Evolutionary conservation across 2,797 vertebrate species (phyloP), one percentile per base, ranked within the genome.

Genomic region (Graptemys geographica): DNA sequence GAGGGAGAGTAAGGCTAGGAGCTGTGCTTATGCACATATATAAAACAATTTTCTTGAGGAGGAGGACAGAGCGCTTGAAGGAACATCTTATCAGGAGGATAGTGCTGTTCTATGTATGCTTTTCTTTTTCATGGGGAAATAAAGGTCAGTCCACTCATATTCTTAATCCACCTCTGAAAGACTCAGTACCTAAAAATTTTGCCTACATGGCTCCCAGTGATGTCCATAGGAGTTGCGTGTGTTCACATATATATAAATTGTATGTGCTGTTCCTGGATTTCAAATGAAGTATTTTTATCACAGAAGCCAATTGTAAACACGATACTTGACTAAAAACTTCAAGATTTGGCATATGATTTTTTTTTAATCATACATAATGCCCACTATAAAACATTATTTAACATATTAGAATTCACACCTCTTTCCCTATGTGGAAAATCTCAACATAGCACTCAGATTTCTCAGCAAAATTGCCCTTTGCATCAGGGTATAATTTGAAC

Each of bases 311-410:
- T 52, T 33, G 12, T 4, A 41, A 55, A 6, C n/a, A 3, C 37
- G 41, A 37, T 23, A 37, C n/a, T 37, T 41, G 65, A 23, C 65
- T 72, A 37, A 37, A 21, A 21, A 51, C 51, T 4, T 3, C 91
- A 89, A 76, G 44, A 76, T 47, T 28, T 16, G 1, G 9, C 0
- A 0, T 51, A 9, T 27, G 1, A 2, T 56, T 37, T 41, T 72
- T 72, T 65, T n/a, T 72, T 11, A 41, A 44, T 44, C 44, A 8
- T 44, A 27, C 10, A 0, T 21, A 21, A 1, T 3, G 74, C 69
- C 52, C 25, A 69, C 59, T 27, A 78, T n/a, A 15, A 33, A 41
- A 0, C 49, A 49, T 69, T 3, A 49, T n/a, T 86, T n/a, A 62
- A 55, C 59, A 69, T 19, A 44, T 81, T 12, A 57, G 44, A 33